phyloP scores from a whole-genome alignment of 2,797 vertebrate species.

The Merluccius polli region DNA sequence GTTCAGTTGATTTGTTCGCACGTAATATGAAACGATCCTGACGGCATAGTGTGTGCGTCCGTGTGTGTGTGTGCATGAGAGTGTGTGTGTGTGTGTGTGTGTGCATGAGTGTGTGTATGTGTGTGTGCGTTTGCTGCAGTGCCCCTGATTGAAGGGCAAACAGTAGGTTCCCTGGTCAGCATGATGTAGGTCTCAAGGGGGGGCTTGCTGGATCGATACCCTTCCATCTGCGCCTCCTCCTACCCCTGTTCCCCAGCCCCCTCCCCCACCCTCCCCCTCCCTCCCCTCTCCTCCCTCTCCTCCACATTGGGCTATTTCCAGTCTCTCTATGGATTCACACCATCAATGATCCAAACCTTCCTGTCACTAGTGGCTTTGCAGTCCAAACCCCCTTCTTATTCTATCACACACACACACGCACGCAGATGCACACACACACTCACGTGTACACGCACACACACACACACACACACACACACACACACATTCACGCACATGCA shows the following conservation, averaged over 20 bases:
- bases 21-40: too few relatives aligned
- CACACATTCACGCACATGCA: neutral
- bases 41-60: conserved; percentile 35
- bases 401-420: neutral
- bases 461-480: too few relatives aligned
- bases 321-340: conserved; percentile 58
- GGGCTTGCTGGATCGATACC: conserved; percentile 62
- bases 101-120: conserved; percentile 32
- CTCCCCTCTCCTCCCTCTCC: conserved; percentile 31
- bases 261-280: conserved; percentile 34
- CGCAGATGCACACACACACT: too few relatives aligned
- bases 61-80: conserved; percentile 37
- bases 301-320: conserved; percentile 70
- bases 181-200: conserved; percentile 61
- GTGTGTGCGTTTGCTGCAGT: conserved; percentile 56
- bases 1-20: neutral
- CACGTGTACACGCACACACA: too few relatives aligned
- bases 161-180: conserved; percentile 66
- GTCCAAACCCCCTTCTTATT: neutral
- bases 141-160: conserved; percentile 65
- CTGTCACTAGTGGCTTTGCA: neutral
- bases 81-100: conserved; percentile 12
- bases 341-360: conserved; percentile 59
- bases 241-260: neutral
- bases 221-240: conserved; percentile 53